phyloP scores from a whole-genome alignment of 2,888 invertebrate species.

The Eumerus sabulonum region DNA sequence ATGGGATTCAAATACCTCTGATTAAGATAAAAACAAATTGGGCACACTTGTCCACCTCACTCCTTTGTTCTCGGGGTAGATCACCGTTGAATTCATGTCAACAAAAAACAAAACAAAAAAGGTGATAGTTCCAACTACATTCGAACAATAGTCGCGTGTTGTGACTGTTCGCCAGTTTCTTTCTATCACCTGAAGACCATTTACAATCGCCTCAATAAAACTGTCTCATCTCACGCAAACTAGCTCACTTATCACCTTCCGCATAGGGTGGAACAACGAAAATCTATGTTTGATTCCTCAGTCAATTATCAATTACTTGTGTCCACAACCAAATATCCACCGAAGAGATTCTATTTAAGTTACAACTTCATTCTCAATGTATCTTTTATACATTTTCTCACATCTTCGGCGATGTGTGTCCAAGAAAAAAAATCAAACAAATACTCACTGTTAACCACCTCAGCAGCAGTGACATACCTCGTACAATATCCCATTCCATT shows the following conservation, averaged over 20 bases:
- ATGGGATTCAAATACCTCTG: too few relatives aligned
- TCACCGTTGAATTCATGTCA: too few relatives aligned
- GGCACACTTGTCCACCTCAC: too few relatives aligned
- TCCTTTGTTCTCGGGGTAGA: too few relatives aligned
- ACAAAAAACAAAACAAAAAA: too few relatives aligned
- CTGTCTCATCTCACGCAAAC: too few relatives aligned
- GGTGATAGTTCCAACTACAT: too few relatives aligned
- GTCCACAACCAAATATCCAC: constrained; percentile 24
- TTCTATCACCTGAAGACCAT: too few relatives aligned
- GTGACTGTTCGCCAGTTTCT: too few relatives aligned
- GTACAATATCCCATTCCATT: neutral
- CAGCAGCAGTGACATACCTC: constrained; percentile 12
- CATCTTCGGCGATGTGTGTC: constrained; percentile 33
- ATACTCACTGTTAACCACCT: constrained; percentile 22
- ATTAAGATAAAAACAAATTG: too few relatives aligned
- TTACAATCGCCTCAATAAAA: too few relatives aligned
- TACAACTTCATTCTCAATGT: constrained; percentile 10
- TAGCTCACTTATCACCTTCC: neutral
- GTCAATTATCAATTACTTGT: constrained; percentile 1
- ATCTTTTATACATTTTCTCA: constrained; percentile 28
- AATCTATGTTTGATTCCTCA: neutral
- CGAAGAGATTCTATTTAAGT: constrained; percentile 23
- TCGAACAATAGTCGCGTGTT: too few relatives aligned
- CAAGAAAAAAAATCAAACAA: constrained; percentile 18
- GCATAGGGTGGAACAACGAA: neutral